Base-by-base conservation (phyloP, 1,140 invertebrate species). In the Caerostris extrusa region DNA sequence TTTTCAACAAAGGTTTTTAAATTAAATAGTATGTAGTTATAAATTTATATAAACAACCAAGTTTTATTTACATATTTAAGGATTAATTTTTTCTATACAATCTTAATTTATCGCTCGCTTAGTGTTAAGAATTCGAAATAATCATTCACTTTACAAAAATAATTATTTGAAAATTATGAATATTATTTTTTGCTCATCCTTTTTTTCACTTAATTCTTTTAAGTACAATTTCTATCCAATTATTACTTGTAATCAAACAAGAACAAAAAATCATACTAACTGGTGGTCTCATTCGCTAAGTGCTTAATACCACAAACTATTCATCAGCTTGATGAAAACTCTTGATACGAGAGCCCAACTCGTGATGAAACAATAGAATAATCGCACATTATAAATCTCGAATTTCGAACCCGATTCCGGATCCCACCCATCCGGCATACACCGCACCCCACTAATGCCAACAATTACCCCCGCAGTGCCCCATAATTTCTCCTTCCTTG, bases 351-450 rank as follows among this genome's bases (percentile, higher is more conserved):
- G n/a, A 81, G 10, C 69, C 8, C 6, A 90, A 90, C 55, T 90
- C 89, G 89, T 90, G 89, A 90, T 60, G 89, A 90, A 90, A 90
- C 89, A 90, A 90, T 90, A 69, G 89, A 90, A 81, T 90, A 90
- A 81, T 69, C 50, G 5, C 61, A 89, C 17, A 64, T 56, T 89
- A 60, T 61, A 71, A 90, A 90, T 90, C 53, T 34, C 19, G n/a
- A 7, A 81, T 69, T 50, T 55, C 34, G 64, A 58, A 58, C 89
- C 55, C 34, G 56, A 55, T 69, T 69, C 53, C n/a, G 56, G 60
- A 81, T 14, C 89, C 89, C 60, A 69, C 89, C 89, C 60, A 60
- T 34, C 64, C 58, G 55, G 7, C 34, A 89, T 19, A 6, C 87
- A n/a, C 87, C 53, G 61, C 61, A 71, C 61, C 87, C 87, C 14